Conservation (phyloP, 2,113 vertebrate species). For the Crotalus viridis region DNA sequence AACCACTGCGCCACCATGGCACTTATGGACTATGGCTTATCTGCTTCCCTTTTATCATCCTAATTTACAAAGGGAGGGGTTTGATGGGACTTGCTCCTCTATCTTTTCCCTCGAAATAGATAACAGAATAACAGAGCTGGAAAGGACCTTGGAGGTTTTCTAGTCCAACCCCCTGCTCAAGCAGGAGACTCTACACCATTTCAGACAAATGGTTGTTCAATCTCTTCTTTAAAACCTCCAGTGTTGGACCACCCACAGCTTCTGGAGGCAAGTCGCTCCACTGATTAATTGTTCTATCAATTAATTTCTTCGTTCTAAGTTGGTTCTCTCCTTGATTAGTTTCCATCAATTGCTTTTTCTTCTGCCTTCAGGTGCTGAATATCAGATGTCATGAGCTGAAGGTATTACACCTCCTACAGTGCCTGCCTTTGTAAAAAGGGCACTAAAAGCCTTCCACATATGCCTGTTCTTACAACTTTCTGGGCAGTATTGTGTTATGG, state of each 20-base stretch:
- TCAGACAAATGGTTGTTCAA: not conserved
- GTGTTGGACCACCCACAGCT: not conserved
- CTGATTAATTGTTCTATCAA: not conserved
- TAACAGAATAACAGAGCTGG: not conserved
- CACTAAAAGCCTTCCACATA: not conserved
- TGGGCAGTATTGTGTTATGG: not conserved
- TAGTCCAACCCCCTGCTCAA: not conserved
- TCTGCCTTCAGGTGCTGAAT: not conserved
- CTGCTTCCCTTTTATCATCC: constrained; percentile 26
- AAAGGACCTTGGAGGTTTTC: not conserved
- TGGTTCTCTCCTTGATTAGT: not conserved
- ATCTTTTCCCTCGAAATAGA: not conserved
- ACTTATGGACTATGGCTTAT: not conserved
- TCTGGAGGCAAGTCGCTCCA: not conserved
- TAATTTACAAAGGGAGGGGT: not conserved
- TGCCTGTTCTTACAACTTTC: not conserved
- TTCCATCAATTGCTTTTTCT: not conserved
- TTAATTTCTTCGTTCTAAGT: not conserved
- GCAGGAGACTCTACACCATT: not conserved
- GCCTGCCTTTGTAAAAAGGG: not conserved
- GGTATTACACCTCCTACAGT: not conserved
- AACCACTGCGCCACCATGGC: not conserved
- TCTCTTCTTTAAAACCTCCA: not conserved
- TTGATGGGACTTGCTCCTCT: constrained; percentile 2
- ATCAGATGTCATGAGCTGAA: not conserved